Base-by-base conservation (phyloP, 2,888 invertebrate genomes). In the Ophraella communa region DNA sequence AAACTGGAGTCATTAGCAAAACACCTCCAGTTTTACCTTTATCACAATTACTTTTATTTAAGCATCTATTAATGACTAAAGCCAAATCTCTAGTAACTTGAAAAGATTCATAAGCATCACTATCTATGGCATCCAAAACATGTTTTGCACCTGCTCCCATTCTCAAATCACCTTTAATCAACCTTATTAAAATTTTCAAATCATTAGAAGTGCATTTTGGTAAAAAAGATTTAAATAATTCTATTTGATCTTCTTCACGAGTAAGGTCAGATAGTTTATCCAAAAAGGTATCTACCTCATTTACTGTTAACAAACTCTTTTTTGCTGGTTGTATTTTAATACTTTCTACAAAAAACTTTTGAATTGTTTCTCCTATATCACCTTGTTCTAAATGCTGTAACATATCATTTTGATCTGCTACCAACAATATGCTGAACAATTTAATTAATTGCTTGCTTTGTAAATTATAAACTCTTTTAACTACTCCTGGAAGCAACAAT, bases 71-170 rank as follows among this genome's bases (percentile, higher is more conserved):
- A 23, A 71, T 66, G 18, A 97, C 94, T 74, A 88, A 86, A 30
- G 87, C 82, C 21, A 97, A 84, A 80, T 96, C 90, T 52, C 93
- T 85, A 0, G 94, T 94, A 0, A 92, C 89, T 82, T 96, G 95
- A 81, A 94, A 97, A 0, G 93, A 91, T 69, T 87, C 86, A 79
- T 96, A 97, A 0, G 96, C 97, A 79, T 94, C 90, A 0, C 91
- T 87, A 79, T 96, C 93, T 23, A n/a, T n/a, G n/a, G n/a, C n/a
- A n/a, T n/a, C n/a, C n/a, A n/a, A n/a, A n/a, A n/a, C n/a, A n/a
- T n/a, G 95, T 80, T 96, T 94, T 0, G 96, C 92, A 0, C 96
- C 95, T 27, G 96, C 92, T 79, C 95, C 95, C 75, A 97, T 96
- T 71, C 95, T 84, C 63, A 98, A 85, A 84, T 98, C 97, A 75